Conservation (phyloP, 2,888 invertebrate species). For the Nycteola revayana region DNA sequence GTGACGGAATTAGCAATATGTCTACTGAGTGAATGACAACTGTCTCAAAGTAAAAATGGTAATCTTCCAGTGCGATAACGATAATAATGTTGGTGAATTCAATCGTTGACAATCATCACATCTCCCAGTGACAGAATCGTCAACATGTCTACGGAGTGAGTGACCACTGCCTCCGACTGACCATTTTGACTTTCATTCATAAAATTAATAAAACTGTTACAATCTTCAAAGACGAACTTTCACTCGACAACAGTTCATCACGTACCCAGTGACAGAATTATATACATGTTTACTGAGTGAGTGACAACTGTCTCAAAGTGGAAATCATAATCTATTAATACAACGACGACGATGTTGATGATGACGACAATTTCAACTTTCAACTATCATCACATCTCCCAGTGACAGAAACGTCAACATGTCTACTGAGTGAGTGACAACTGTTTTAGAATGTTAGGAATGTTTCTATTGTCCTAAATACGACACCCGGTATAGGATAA, state of each 20-base stretch:
- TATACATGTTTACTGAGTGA: no score
- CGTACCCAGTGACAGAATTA: constrained; percentile 8
- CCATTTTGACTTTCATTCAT: no score
- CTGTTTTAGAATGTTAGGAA: neutral
- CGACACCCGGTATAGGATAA: neutral
- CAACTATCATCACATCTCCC: constrained; percentile 30
- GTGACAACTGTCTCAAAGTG: neutral
- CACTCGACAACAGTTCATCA: constrained; percentile 4
- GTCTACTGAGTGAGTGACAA: constrained; percentile 30
- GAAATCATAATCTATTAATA: no score
- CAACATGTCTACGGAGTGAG: constrained; percentile 12
- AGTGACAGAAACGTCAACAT: constrained; percentile 36
- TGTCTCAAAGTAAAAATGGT: neutral
- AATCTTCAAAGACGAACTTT: neutral
- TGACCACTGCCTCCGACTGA: no score
- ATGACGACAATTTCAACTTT: constrained; percentile 1
- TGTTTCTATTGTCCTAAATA: no score
- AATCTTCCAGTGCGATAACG: neutral
- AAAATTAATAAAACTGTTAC: no score
- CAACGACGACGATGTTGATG: no score
- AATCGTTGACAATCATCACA: constrained; percentile 12
- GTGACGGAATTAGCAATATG: constrained; percentile 21
- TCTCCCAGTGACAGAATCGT: constrained; percentile 22
- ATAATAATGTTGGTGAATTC: constrained; percentile 2
- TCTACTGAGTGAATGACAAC: constrained; percentile 16